These are phyloP conservation scores for Charaxes varanes DNA, from an alignment of 1,140 invertebrate species.

Conservation along the genomic window DNA sequence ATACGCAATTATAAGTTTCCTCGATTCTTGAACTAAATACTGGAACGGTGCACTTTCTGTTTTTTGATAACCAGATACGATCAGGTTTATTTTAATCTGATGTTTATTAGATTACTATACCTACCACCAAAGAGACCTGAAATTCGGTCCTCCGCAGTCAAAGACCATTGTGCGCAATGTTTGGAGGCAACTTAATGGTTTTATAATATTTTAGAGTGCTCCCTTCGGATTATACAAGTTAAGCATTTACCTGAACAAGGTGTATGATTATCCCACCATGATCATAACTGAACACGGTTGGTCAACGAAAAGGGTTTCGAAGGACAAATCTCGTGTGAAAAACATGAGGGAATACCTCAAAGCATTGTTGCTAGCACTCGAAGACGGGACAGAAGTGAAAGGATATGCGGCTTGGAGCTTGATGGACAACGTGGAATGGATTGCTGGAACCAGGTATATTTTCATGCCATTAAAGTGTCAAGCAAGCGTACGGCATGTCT, in stretches of 20 bases:
- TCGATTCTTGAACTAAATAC: no score
- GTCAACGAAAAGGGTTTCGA: slow-evolving; percentile 20
- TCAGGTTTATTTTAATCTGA: no score
- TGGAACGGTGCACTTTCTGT: no score
- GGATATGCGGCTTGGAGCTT: slow-evolving; percentile 54
- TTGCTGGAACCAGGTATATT: slow-evolving; percentile 73
- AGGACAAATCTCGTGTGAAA: slow-evolving; percentile 55
- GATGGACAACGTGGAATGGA: slow-evolving; percentile 65
- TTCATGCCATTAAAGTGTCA: background rate
- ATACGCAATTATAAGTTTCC: no score
- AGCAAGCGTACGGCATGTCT: background rate
- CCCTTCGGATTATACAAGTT: slow-evolving; percentile 35
- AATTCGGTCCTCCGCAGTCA: no score
- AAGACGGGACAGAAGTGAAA: slow-evolving; percentile 78
- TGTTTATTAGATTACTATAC: no score
- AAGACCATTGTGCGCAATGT: no score
- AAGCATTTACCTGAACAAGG: slow-evolving; percentile 61
- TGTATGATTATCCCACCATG: slow-evolving; percentile 68
- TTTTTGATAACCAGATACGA: no score
- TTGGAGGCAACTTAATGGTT: no score
- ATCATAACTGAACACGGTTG: slow-evolving; percentile 78
- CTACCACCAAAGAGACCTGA: no score
- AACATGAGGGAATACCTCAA: slow-evolving; percentile 45
- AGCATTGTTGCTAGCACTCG: slow-evolving; percentile 79
- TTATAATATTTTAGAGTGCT: slow-evolving; percentile 19